Conservation (phyloP, 2,113 vertebrate genomes). For the Dermatemys mawii region DNA sequence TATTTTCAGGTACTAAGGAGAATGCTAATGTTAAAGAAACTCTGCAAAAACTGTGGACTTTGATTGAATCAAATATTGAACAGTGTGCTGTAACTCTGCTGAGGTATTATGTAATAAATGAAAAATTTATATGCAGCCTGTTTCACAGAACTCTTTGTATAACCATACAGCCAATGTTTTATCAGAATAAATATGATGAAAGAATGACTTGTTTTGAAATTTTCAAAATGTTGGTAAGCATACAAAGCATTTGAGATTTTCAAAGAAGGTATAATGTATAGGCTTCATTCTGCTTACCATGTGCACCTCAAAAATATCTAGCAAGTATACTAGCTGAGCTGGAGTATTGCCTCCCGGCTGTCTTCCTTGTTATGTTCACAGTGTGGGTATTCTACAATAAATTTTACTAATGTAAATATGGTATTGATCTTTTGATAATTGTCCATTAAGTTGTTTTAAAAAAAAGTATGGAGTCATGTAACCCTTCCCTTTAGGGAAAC, state of each 20-base stretch:
- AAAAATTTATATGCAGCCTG: background rate
- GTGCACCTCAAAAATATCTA: background rate
- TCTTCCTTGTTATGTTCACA: background rate
- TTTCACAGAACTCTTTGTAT: background rate
- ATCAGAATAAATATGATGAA: background rate
- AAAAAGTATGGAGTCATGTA: background rate
- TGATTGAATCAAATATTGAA: slow-evolving; percentile 81
- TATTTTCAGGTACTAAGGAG: slow-evolving; percentile 83
- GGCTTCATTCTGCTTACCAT: background rate
- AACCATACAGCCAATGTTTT: background rate
- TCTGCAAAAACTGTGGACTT: slow-evolving; percentile 83
- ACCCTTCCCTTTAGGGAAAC: background rate
- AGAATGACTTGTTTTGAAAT: background rate
- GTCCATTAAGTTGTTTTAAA: background rate
- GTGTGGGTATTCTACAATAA: background rate
- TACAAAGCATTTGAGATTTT: background rate
- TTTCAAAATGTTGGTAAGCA: background rate
- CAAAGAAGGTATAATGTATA: background rate
- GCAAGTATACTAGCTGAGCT: background rate
- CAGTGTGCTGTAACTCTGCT: slow-evolving; percentile 81
- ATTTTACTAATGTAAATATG: background rate
- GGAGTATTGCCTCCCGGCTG: background rate
- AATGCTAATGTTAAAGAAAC: slow-evolving; percentile 78
- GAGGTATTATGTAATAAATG: slow-evolving; percentile 79
- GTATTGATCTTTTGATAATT: background rate